Evolutionary conservation across 2,888 invertebrate genomes (phyloP), one percentile per base, ranked within the genome.

Genomic region (Icerya purchasi): DNA sequence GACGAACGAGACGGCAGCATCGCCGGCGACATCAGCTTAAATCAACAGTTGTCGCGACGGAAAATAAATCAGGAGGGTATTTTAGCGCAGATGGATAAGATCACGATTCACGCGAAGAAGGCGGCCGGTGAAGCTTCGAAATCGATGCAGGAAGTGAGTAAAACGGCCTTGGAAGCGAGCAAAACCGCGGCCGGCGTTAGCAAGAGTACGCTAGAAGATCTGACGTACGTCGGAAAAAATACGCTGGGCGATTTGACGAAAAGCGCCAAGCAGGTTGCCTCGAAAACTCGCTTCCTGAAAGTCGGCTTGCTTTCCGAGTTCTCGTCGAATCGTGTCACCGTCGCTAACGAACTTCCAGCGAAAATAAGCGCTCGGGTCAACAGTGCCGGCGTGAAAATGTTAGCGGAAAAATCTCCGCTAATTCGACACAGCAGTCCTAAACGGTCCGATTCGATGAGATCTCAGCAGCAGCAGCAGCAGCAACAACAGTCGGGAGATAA

Each of bases 171-270:
- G 23, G 88, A 88, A 73, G 87, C 87, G 0, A 87, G 87, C 61
- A 88, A 87, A 70, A 87, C 85, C 18, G 89, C 89, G 1, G 86
- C 88, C 0, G 88, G 85, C 5, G 88, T 84, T 10, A 87, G 88
- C 68, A 87, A 86, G 70, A 88, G 86, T 66, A 90, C 90, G 0
- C 75, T 90, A 3, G 90, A 90, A 62, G 91, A 91, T 70, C 74
- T 91, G 22, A 86, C 87, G 0, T 88, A 88, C 67, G 89, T 90
- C 2, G 84, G 89, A n/a, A 89, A 88, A 70, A 87, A 85, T 24
- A 89, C 90, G 0, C 74, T 91, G 52, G 90, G 88, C 0, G 91
- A 91, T 70, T 74, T 92, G 20, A 91, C 91, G 0, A 92, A 91
- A 72, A 87, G 86, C 67, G 91, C 91, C 1, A 87, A 90, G 68